A percentile compares a stretch with the other conserved stretches of the same genome.
Evolutionary conservation across 2,888 invertebrate genomes (phyloP).

Genomic region (Sesia bembeciformis): DNA sequence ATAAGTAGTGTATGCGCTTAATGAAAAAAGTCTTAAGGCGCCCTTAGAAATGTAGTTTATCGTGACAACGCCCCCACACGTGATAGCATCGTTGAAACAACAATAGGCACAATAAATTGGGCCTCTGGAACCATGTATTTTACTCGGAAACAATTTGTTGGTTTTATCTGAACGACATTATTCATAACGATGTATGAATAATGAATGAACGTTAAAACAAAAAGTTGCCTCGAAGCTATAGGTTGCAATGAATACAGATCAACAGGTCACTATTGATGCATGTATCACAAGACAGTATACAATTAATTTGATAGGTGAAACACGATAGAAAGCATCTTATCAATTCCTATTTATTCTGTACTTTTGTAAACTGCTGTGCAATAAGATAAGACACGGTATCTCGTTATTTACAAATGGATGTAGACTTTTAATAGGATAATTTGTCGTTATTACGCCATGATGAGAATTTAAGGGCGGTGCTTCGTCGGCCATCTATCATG

Average conservation of each 20-base stretch:
- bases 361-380: slow-evolving; percentile 1
- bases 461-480: slow-evolving; percentile 18
- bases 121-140: slow-evolving; percentile 30
- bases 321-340: background rate
- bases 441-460: slow-evolving; percentile 45
- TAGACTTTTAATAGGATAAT: slow-evolving; percentile 36
- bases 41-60: slow-evolving; percentile 33
- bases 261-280: slow-evolving; percentile 2
- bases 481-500: slow-evolving; percentile 32
- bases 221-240: slow-evolving; percentile 5
- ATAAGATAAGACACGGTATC: slow-evolving; percentile 16
- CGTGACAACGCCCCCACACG: slow-evolving; percentile 52
- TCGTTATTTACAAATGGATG: slow-evolving; percentile 3
- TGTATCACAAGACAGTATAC: background rate
- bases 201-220: slow-evolving; percentile 6
- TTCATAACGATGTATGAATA: slow-evolving; percentile 15
- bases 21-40: slow-evolving; percentile 22
- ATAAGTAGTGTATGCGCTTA: slow-evolving; percentile 19
- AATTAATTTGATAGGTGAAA: background rate
- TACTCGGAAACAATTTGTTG: slow-evolving; percentile 31
- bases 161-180: slow-evolving; percentile 18
- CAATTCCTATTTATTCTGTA: background rate
- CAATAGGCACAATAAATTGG: slow-evolving; percentile 43
- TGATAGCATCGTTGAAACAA: slow-evolving; percentile 36
- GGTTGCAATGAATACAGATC: slow-evolving; percentile 7